Evolutionary conservation across 2,113 vertebrate genomes (phyloP).

Genomic region (Mixornis gularis): DNA sequence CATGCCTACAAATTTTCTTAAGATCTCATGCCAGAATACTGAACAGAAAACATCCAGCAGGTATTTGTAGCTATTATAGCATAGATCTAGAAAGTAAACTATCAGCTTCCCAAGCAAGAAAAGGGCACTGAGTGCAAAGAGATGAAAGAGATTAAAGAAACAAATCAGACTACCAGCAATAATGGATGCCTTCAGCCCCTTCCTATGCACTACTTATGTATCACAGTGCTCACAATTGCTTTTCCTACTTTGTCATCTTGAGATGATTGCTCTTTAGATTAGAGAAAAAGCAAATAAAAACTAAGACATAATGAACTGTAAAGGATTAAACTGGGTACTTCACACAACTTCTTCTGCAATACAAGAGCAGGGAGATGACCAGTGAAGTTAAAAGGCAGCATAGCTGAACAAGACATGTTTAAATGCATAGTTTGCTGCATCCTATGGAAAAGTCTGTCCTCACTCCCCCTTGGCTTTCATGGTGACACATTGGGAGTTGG

Average conservation of each 20-base stretch:
- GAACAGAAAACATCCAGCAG: background rate
- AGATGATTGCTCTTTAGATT: constrained; percentile 6
- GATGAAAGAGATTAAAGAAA: constrained; percentile 11
- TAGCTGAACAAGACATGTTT: background rate
- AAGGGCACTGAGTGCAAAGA: background rate
- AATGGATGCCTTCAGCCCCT: background rate
- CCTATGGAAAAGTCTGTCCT: background rate
- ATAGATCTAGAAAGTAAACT: background rate
- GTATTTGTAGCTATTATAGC: background rate
- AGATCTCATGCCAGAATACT: background rate
- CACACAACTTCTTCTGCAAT: background rate
- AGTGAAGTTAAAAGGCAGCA: background rate
- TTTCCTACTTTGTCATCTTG: background rate
- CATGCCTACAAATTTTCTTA: background rate
- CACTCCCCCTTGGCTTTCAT: background rate
- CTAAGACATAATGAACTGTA: background rate
- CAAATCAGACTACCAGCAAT: background rate
- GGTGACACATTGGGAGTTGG: fast-evolving
- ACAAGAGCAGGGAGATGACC: background rate
- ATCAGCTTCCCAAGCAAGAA: background rate
- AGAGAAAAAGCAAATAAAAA: constrained; percentile 15
- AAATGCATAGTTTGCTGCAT: background rate
- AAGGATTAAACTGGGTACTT: constrained; percentile 4
- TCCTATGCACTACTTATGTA: background rate
- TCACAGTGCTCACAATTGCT: background rate